These are phyloP conservation scores for Cheirogaleus major DNA, from an alignment of 2,797 vertebrate genomes.

Conservation along the genomic window DNA sequence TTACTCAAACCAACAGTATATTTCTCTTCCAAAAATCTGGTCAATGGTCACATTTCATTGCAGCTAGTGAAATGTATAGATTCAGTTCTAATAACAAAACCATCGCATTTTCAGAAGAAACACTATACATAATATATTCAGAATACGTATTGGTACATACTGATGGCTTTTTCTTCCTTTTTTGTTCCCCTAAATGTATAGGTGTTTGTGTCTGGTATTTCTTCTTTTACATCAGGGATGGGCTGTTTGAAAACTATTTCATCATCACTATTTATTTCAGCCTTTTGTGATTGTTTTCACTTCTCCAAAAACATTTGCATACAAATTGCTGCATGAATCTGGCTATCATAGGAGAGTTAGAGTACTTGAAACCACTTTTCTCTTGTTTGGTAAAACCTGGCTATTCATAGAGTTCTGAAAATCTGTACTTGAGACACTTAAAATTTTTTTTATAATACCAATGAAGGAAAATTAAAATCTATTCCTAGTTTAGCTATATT, in stretches of 20 bases:
- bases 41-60: background rate
- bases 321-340: conserved; percentile 89
- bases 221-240: background rate
- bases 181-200: conserved; percentile 40
- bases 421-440: background rate
- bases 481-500: conserved; percentile 88
- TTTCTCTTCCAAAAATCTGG: background rate
- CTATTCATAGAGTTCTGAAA: background rate
- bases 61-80: background rate
- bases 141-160: background rate
- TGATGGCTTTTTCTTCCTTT: conserved; percentile 57
- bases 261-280: conserved; percentile 57
- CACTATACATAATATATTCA: background rate
- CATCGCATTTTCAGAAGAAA: background rate
- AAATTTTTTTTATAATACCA: conserved; percentile 57
- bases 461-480: conserved; percentile 92
- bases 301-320: conserved; percentile 89
- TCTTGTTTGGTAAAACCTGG: background rate
- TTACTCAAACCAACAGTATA: background rate
- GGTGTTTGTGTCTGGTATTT: conserved; percentile 52
- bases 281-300: conserved; percentile 84
- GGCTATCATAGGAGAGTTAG: conserved; percentile 67
- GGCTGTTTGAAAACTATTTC: conserved; percentile 86
- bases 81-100: background rate
- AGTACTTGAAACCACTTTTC: background rate